Conservation (phyloP, 2,113 vertebrate species). For the Triplophysa rosa region DNA sequence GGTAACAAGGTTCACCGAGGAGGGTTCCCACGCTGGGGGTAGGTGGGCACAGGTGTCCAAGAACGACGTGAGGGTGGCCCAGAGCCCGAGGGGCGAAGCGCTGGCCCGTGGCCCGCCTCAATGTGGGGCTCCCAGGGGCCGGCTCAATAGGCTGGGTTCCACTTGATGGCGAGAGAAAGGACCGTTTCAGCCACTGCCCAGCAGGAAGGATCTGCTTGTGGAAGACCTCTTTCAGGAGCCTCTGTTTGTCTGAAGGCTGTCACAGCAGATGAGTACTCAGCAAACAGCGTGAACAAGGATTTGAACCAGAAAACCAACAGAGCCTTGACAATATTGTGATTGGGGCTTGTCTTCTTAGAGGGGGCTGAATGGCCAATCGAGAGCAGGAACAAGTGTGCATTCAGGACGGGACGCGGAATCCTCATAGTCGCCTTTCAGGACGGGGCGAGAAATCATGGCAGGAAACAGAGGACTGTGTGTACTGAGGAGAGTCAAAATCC, state of each 20-base stretch:
- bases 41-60: constrained; percentile 79
- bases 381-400: constrained; percentile 81
- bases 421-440: constrained; percentile 74
- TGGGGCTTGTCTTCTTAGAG: constrained; percentile 82
- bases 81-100: constrained; percentile 80
- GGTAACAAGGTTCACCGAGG: constrained; percentile 62
- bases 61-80: constrained; percentile 88
- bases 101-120: constrained; percentile 91
- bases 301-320: constrained; percentile 96
- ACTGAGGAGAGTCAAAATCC: constrained; percentile 48
- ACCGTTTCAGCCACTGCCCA: constrained; percentile 87
- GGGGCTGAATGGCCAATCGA: constrained; percentile 81
- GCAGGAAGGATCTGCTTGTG: constrained; percentile 93
- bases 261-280: constrained; percentile 97
- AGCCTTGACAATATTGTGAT: constrained; percentile 89
- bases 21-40: constrained; percentile 76
- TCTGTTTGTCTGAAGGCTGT: constrained; percentile 96
- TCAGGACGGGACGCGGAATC: constrained; percentile 70
- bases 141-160: constrained; percentile 91
- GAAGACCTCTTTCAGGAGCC: constrained; percentile 92
- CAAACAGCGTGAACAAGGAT: constrained; percentile 99
- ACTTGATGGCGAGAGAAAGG: constrained; percentile 96
- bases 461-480: constrained; percentile 60
- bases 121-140: constrained; percentile 91
- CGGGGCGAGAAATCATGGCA: constrained; percentile 48